A percentile compares a stretch with the other conserved stretches of the same genome.
Evolutionary conservation across 2,113 vertebrate species (phyloP).

Genomic region (Notiomystis cincta): DNA sequence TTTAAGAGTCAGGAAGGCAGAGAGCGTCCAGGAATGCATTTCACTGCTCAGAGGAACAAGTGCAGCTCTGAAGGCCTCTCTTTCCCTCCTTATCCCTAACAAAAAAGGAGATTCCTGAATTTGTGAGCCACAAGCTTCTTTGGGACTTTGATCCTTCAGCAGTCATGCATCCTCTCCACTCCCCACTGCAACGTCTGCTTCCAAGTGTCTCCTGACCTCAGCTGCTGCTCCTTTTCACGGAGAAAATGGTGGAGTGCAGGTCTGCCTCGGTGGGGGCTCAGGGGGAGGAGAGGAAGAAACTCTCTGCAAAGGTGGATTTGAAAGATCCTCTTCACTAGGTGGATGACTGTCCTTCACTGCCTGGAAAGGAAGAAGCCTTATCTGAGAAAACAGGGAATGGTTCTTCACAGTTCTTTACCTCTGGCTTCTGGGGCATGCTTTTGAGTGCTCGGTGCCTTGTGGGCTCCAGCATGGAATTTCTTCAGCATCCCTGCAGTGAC

Average conservation of each 20-base stretch:
- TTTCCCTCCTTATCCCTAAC: background rate
- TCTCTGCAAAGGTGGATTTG: background rate
- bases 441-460: background rate
- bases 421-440: background rate
- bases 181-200: background rate
- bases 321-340: background rate
- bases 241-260: background rate
- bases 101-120: background rate
- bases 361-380: background rate
- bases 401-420: background rate
- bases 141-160: background rate
- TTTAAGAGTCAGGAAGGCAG: background rate
- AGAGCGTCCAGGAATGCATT: background rate
- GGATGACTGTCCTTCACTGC: background rate
- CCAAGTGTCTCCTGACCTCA: background rate
- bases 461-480: background rate
- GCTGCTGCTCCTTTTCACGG: constrained; percentile 17
- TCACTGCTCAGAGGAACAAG: background rate
- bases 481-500: background rate
- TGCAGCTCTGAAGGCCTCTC: background rate
- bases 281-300: background rate
- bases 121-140: background rate
- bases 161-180: background rate
- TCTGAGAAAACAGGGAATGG: background rate
- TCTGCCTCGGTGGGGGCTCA: background rate